Evolutionary conservation across 2,888 invertebrate genomes (phyloP), one percentile per base, ranked within the genome.

Genomic region (Lithophane ornitopus): DNA sequence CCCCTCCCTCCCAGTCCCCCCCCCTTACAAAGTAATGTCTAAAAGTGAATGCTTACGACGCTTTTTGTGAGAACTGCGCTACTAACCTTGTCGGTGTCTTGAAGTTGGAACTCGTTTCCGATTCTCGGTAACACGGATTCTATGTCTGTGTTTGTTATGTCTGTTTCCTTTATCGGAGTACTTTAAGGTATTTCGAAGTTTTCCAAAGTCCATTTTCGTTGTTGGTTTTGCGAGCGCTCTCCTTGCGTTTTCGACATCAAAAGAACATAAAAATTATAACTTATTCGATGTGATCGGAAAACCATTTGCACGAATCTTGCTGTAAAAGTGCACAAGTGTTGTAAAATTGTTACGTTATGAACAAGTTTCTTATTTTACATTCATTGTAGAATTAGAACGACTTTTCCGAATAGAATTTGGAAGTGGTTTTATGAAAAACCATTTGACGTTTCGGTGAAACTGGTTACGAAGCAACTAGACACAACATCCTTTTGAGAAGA

Each of bases 41-140:
- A 77, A 80, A 85, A 81, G 79, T 81, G 85, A 86, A 87, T 85
- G 88, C 85, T 86, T 88, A 80, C 83, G 63, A 76, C 73, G 82
- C 67, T 81, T 82, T 85, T 82, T 80, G 88, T 76, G 76, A 70
- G 76, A 76, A 85, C 71, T 84, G 85, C 54, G 79, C 76, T 59
- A 61, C 66, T 86, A 86, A 86, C 84, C 88, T 86, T 86, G 81
- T 72, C 78, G 71, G 66, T 74, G 74, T 78, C 79, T 85, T 78
- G 73, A 81, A 87, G 79, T 81, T 79, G 65, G 75, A 72, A 76
- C 72, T 74, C 73, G 76, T 76, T 86, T 77, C 69, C 75, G 77
- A 78, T 85, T 81, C 81, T 77, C 52, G 26, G 71, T 74, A 73
- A 82, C 56, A 67, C 34, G 59, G 62, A 69, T 61, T 77, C 76